These are phyloP conservation scores for Calcarius lapponicus DNA, from an alignment of 2,797 vertebrate genomes.

Conservation along the genomic window DNA sequence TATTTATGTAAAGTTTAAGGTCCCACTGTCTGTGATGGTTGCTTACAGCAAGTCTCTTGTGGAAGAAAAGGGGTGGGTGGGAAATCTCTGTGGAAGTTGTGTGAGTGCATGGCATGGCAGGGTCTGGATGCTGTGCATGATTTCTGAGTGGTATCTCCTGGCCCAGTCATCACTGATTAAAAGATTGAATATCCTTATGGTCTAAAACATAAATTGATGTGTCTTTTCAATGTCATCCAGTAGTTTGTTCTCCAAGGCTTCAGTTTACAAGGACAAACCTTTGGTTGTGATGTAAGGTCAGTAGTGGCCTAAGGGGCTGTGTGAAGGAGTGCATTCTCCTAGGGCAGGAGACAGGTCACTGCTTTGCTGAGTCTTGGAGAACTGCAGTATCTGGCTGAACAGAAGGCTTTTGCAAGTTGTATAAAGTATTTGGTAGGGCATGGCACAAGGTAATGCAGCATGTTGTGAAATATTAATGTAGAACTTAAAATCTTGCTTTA, in stretches of 20 bases:
- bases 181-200: background rate
- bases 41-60: background rate
- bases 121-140: background rate
- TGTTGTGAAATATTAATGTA: slow-evolving; percentile 13
- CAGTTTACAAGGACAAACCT: background rate
- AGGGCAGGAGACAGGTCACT: background rate
- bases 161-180: accelerated
- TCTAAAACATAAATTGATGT: background rate
- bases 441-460: background rate
- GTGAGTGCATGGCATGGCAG: background rate
- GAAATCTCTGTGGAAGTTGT: background rate
- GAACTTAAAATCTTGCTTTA: slow-evolving; percentile 31
- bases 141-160: background rate
- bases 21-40: background rate
- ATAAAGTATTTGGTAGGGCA: background rate
- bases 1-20: background rate
- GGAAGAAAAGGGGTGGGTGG: background rate
- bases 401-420: background rate
- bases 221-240: background rate
- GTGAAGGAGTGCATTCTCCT: background rate
- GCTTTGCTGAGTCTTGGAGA: background rate
- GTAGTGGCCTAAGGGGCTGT: background rate
- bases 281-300: background rate
- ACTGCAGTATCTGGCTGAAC: background rate
- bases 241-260: background rate